These are phyloP conservation scores for Pituophis catenifer DNA, from an alignment of 2,113 vertebrate genomes.

Conservation along the genomic window DNA sequence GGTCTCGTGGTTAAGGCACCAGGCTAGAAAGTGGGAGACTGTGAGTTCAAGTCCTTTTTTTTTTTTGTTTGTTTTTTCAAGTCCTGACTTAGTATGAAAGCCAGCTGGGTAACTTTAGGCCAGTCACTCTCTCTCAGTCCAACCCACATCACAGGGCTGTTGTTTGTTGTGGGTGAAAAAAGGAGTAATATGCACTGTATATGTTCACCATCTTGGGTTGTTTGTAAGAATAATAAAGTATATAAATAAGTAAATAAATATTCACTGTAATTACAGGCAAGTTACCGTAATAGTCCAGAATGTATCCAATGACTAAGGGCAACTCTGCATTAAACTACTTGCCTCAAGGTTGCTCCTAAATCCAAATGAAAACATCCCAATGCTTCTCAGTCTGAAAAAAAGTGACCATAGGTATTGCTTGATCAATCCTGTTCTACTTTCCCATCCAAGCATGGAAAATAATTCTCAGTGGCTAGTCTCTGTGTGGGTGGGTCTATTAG, in stretches of 20 bases:
- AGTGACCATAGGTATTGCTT: not conserved
- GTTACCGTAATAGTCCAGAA: not conserved
- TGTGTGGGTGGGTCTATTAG: not conserved
- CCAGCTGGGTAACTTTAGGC: not conserved
- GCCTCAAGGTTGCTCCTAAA: not conserved
- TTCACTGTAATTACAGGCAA: not conserved
- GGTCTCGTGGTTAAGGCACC: not conserved
- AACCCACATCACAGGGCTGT: not conserved
- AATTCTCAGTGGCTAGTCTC: not conserved
- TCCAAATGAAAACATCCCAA: not conserved
- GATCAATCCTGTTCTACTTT: not conserved
- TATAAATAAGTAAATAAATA: not conserved
- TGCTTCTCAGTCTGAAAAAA: not conserved
- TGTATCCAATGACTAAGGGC: not conserved
- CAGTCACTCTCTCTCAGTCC: not conserved
- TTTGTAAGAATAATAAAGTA: not conserved
- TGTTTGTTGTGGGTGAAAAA: not conserved
- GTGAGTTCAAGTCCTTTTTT: not conserved
- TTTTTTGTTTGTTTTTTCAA: too few species aligned
- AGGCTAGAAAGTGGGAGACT: not conserved
- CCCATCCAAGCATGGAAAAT: not conserved
- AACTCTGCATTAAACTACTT: not conserved
- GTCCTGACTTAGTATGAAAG: not conserved
- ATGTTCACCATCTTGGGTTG: not conserved
- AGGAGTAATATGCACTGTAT: not conserved